Percentiles rank a stretch among this genome's conserved stretches.
phyloP scores from a whole-genome alignment of 1,140 invertebrate species.

The Pristionchus pacificus region DNA sequence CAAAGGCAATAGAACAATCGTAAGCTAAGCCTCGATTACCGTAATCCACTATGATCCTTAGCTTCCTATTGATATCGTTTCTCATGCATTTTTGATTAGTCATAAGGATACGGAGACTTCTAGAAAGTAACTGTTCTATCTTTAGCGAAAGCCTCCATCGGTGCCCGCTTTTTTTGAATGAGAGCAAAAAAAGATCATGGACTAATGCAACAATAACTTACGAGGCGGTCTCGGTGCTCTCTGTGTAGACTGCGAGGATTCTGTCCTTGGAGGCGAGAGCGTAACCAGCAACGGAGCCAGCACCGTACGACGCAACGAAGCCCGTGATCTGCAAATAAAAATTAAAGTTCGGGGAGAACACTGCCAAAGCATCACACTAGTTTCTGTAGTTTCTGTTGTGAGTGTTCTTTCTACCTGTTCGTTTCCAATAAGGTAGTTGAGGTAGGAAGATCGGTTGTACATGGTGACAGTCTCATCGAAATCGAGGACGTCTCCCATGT shows the following conservation, averaged over 20 bases:
- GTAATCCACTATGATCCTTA: no score
- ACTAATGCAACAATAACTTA: no score
- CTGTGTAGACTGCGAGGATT: constrained; percentile 30
- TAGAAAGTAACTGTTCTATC: no score
- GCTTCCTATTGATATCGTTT: no score
- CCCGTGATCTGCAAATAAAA: constrained; percentile 1
- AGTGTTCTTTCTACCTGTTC: background rate
- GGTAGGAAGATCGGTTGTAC: constrained; percentile 13
- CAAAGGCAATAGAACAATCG: no score
- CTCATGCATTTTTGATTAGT: no score
- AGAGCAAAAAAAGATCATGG: no score
- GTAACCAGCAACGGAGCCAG: constrained; percentile 19
- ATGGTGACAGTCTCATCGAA: constrained; percentile 19
- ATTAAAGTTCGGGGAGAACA: background rate
- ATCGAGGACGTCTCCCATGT: constrained; percentile 18
- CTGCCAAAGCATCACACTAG: background rate
- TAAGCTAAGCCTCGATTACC: no score
- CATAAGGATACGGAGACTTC: no score
- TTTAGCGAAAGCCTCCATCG: no score
- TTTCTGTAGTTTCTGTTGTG: background rate
- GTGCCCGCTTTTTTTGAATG: no score
- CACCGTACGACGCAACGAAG: constrained; percentile 7
- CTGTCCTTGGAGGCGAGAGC: constrained; percentile 16
- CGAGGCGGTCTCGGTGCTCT: constrained; percentile 19
- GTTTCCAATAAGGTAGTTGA: constrained; percentile 13